Evolutionary conservation across 1,140 invertebrate genomes (phyloP).

Genomic region (Amyelois transitella): DNA sequence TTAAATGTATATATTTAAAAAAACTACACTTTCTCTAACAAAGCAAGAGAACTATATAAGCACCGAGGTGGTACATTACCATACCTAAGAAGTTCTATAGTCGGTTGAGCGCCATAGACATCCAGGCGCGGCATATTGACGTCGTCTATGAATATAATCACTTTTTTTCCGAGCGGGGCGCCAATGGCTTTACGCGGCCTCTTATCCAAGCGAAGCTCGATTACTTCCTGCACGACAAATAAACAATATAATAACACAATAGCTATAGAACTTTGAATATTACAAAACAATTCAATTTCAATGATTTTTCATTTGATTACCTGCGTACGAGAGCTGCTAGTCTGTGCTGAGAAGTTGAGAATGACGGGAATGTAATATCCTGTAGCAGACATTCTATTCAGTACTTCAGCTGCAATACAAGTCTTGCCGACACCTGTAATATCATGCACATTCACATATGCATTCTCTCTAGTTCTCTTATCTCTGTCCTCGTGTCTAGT

Average conservation of each 20-base stretch:
- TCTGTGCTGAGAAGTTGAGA: constrained; percentile 93
- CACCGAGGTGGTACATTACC: too few species aligned
- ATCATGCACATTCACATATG: background rate
- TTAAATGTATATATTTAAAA: too few species aligned
- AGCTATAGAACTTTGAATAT: too few species aligned
- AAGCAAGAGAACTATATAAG: too few species aligned
- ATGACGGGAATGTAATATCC: constrained; percentile 82
- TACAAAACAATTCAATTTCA: too few species aligned
- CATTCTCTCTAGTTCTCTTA: too few species aligned
- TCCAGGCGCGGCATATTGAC: constrained; percentile 92
- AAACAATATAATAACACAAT: background rate
- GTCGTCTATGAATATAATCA: constrained; percentile 93
- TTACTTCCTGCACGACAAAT: constrained; percentile 77
- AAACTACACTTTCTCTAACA: too few species aligned
- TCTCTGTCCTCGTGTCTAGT: too few species aligned
- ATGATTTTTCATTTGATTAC: too few species aligned
- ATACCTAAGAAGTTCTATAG: constrained; percentile 89
- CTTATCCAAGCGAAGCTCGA: constrained; percentile 87
- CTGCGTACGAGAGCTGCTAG: constrained; percentile 84
- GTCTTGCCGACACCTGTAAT: constrained; percentile 88
- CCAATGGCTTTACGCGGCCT: constrained; percentile 87
- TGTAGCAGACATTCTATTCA: constrained; percentile 78
- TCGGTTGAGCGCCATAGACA: constrained; percentile 91
- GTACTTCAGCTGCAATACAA: constrained; percentile 83
- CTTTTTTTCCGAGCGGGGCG: constrained; percentile 87